These are phyloP conservation scores for Drosophila sucinea DNA, from an alignment of 1,140 invertebrate genomes.

Conservation along the genomic window DNA sequence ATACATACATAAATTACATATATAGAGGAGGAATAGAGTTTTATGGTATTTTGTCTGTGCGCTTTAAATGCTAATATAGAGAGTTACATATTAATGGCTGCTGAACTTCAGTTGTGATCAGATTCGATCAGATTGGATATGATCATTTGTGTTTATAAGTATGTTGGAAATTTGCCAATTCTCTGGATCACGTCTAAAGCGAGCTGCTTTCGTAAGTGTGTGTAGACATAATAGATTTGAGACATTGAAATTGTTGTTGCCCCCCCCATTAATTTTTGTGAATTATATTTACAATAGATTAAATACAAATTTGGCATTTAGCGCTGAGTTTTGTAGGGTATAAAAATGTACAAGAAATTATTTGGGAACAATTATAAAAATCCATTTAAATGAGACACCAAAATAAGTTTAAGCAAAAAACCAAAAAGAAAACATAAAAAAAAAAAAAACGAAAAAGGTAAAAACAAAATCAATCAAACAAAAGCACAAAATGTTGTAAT, in stretches of 20 bases:
- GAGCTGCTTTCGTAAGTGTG: slow-evolving; percentile 33
- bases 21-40: slow-evolving; percentile 18
- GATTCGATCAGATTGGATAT: neutral
- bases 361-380: slow-evolving; percentile 39
- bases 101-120: slow-evolving; percentile 44
- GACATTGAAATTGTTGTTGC: slow-evolving; percentile 22
- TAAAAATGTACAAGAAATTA: slow-evolving; percentile 16
- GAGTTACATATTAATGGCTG: slow-evolving; percentile 26
- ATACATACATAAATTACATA: slow-evolving; percentile 38
- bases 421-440: slow-evolving; percentile 29
- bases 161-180: slow-evolving; percentile 17
- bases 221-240: slow-evolving; percentile 56
- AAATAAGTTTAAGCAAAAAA: slow-evolving; percentile 1
- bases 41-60: slow-evolving; percentile 40
- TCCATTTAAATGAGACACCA: slow-evolving; percentile 56
- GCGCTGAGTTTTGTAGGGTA: slow-evolving; percentile 42
- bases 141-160: slow-evolving; percentile 7
- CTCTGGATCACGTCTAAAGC: slow-evolving; percentile 46
- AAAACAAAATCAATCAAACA: slow-evolving; percentile 53
- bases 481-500: slow-evolving; percentile 35
- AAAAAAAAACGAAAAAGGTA: slow-evolving; percentile 38
- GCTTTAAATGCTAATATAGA: slow-evolving; percentile 36
- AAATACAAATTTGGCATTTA: slow-evolving; percentile 25
- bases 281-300: slow-evolving; percentile 12
- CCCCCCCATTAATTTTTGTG: neutral